Evolutionary conservation across 1,140 invertebrate genomes (phyloP).

Genomic region (Luehdorfia chinensis): DNA sequence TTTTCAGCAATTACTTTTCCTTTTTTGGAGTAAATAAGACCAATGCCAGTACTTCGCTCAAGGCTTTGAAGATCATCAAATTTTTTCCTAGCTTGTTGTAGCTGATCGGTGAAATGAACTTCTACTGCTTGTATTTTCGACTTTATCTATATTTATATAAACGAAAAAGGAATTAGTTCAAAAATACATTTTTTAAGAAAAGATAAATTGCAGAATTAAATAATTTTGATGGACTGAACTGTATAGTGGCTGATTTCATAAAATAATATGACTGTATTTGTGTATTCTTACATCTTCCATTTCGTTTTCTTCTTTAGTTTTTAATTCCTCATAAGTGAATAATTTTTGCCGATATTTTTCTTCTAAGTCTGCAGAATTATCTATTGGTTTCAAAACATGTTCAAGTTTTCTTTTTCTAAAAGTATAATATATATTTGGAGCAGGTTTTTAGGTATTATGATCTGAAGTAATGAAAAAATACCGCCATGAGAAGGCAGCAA

Average conservation of each 20-base stretch:
- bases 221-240: background rate
- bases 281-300: constrained; percentile 52
- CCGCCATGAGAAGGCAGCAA: no score
- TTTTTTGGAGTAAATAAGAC: constrained; percentile 65
- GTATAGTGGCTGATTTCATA: no score
- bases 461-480: no score
- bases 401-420: constrained; percentile 62
- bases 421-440: constrained; percentile 18
- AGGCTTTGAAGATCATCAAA: constrained; percentile 51
- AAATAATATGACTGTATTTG: no score
- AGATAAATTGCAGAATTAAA: background rate
- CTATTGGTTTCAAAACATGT: constrained; percentile 59
- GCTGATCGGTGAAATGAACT: constrained; percentile 32
- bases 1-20: constrained; percentile 67
- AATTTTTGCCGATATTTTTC: constrained; percentile 65
- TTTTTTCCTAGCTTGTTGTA: constrained; percentile 44
- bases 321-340: constrained; percentile 53
- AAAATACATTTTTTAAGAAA: no score
- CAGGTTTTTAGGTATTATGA: no score
- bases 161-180: no score
- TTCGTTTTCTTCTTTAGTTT: constrained; percentile 56
- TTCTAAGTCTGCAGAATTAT: constrained; percentile 52
- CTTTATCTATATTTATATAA: constrained; percentile 45
- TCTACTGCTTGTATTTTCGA: constrained; percentile 46
- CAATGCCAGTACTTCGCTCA: constrained; percentile 53